Evolutionary conservation across 2,113 vertebrate species (phyloP).

Genomic region (Ctenomys sociabilis): DNA sequence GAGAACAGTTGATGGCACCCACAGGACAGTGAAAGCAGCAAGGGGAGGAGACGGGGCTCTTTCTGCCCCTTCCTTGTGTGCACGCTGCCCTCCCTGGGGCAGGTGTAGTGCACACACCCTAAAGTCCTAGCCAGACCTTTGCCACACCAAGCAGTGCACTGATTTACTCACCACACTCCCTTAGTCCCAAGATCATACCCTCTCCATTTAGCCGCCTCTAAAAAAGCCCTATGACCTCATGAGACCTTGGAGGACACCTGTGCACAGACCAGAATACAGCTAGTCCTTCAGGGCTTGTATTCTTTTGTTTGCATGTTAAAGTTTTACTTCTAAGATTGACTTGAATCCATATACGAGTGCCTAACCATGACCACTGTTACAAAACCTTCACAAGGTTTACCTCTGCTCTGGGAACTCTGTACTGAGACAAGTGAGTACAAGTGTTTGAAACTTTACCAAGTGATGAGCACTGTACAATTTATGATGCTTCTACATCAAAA

Average conservation of each 20-base stretch:
- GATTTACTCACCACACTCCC: not conserved
- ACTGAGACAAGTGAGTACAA: constrained; percentile 5
- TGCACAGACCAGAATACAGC: not conserved
- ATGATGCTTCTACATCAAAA: not conserved
- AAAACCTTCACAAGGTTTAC: not conserved
- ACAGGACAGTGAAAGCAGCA: not conserved
- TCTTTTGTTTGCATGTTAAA: not conserved
- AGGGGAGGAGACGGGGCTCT: not conserved
- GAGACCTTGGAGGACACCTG: not conserved
- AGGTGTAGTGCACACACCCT: not conserved
- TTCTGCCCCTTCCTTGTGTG: not conserved
- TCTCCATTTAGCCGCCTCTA: not conserved
- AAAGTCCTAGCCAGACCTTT: not conserved
- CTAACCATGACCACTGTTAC: not conserved
- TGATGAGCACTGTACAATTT: not conserved
- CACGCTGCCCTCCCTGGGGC: not conserved
- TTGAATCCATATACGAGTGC: not conserved
- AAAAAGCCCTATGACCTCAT: not conserved
- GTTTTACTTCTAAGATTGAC: constrained; percentile 11
- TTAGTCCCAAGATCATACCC: not conserved
- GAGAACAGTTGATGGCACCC: not conserved
- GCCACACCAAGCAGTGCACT: not conserved
- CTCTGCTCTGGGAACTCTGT: constrained; percentile 32
- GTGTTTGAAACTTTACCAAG: not conserved
- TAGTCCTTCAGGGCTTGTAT: not conserved